These are phyloP conservation scores for Schrankia costaestrigalis DNA, from an alignment of 2,888 invertebrate species.

Conservation along the genomic window DNA sequence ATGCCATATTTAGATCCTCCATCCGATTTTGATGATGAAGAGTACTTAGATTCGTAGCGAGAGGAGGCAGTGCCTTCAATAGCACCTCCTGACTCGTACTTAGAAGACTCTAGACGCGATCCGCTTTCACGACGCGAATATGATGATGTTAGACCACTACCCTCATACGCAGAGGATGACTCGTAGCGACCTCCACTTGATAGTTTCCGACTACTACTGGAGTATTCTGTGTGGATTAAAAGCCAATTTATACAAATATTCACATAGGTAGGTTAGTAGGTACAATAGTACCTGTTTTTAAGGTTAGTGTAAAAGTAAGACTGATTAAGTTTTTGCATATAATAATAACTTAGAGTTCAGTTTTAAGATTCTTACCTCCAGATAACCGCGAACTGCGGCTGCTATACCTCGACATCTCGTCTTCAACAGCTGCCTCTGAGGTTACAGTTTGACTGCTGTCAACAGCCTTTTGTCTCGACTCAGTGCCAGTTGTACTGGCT, in stretches of 20 bases:
- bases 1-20: slow-evolving; percentile 31
- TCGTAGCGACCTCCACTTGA: slow-evolving; percentile 66
- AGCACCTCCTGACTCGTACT: slow-evolving; percentile 51
- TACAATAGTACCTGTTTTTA: not conserved
- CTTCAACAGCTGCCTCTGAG: slow-evolving; percentile 56
- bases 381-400: slow-evolving; percentile 82
- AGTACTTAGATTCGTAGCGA: slow-evolving; percentile 66
- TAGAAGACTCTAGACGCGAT: slow-evolving; percentile 54
- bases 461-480: slow-evolving; percentile 32
- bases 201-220: slow-evolving; percentile 63
- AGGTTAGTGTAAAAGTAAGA: not conserved
- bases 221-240: slow-evolving; percentile 51
- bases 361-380: slow-evolving; percentile 70
- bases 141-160: slow-evolving; percentile 50
- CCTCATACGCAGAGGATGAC: slow-evolving; percentile 57
- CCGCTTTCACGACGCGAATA: slow-evolving; percentile 68
- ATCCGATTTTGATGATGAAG: slow-evolving; percentile 33
- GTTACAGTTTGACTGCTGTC: slow-evolving; percentile 67
- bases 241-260: not conserved
- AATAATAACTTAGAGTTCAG: not conserved
- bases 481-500: slow-evolving; percentile 37
- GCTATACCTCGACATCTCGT: slow-evolving; percentile 82
- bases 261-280: too few relatives aligned
- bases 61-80: slow-evolving; percentile 57
- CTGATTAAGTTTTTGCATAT: not conserved